Evolutionary conservation across 2,113 vertebrate species (phyloP), one percentile per base, ranked within the genome.

Genomic region (Promerops cafer): DNA sequence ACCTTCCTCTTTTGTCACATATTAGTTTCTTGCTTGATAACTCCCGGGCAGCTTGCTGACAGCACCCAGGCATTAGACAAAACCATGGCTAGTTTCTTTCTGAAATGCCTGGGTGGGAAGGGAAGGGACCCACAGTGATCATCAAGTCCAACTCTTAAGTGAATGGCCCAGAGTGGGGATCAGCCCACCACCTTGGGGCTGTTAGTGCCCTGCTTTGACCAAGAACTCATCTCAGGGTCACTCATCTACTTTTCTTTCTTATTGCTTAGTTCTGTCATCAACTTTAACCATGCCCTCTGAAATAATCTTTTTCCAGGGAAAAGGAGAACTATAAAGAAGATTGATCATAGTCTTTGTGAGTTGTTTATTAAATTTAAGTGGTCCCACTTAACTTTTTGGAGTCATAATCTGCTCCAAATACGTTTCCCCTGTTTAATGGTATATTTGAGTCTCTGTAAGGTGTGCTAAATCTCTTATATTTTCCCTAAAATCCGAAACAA

Each of bases 81-180:
- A 78, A 56, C 35, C 1, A 6, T 28, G 20, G 11, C 9, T 65
- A 42, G 17, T 71, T 84, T 95, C 68, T 69, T 74, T 88, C 10
- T 2, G 17, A 40, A 37, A 22, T 50, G 26, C 21, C 54, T 39
- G 63, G 12, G 18, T 19, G 61, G 33, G 72, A 24, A 10, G 61
- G 33, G 72, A 24, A 10, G 27, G 17, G 3, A 45, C 27, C 45
- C 27, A 23, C 11, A 50, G 31, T 0, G 1, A 21, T 19, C 26
- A 59, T 21, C 0, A 1, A 31, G 37, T 27, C 14, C 63, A 52
- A 0, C 17, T 17, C 37, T 18, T 6, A 15, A 31, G 27, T 14
- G 37, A 42, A 27, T 12, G 11, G 21, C 22, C 33, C 33, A 17
- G 18, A 53, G 11, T 35, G 11, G 31, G 9, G 14, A 50, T 27